Base-by-base conservation (phyloP, 2,113 vertebrate genomes). In the Solea solea region DNA sequence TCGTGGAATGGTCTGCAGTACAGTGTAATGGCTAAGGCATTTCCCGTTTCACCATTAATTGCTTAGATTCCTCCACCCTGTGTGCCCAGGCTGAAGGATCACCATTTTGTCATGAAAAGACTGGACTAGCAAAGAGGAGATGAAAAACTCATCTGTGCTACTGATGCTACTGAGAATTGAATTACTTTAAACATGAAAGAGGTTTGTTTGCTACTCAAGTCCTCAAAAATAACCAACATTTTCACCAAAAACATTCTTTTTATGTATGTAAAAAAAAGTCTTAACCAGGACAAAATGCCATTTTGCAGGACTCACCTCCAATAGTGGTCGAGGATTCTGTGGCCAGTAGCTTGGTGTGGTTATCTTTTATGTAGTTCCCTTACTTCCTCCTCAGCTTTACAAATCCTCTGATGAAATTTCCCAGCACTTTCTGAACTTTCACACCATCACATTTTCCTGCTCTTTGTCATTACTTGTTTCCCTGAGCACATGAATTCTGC, bases 271-370 rank as follows among this genome's bases (percentile, higher is more conserved):
- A 14, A 25, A 25, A 2, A 60, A 54, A 14, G 15, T 64, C 13
- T 62, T 51, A 66, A 60, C 0, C 1, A 50, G 45, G 28, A 15
- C 40, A 54, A 3, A 7, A 8, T 65, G 67, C 15, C 11, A 3
- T 58, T 51, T 62, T 52, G 52, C 8, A 64, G 61, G 76, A 69
- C 91, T 84, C 83, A 92, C 91, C 90, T 88, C 51, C 15, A 2
- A 66, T 45, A 4, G 69, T 39, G 1, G 39, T 51, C 42, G 82
- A 41, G 3, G 51, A 51, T 40, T 7, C 40, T 75, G 16, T 74
- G 64, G 81, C 64, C 12, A 41, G 55, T 0, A 41, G 21, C 57
- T 15, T 55, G 16, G 45, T 50, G 62, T 4, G 21, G 64, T 63
- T 63, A 62, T 81, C 71, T 82, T 81, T 75, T 79, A 83, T 78